Conservation (phyloP, 2,888 invertebrate genomes). For the Megalurothrips usitatus region DNA sequence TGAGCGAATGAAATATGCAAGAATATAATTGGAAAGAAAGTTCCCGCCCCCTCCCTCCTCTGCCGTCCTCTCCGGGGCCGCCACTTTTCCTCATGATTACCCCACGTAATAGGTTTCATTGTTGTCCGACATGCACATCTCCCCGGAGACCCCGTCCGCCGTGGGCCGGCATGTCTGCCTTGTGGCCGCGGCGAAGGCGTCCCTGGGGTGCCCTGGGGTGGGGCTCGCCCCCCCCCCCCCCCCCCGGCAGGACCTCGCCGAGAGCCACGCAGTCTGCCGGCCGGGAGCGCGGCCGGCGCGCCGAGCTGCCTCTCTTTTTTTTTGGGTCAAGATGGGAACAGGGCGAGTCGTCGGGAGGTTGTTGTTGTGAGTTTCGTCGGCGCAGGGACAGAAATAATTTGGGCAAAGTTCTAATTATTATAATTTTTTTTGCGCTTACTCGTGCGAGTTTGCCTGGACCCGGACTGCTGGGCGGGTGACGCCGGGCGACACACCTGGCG, state of each 20-base stretch:
- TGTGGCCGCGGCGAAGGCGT: background rate
- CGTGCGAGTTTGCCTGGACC: too few relatives aligned
- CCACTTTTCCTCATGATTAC: conserved; percentile 22
- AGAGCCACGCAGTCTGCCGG: background rate
- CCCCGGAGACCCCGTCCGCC: background rate
- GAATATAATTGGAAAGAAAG: background rate
- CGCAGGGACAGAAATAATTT: too few relatives aligned
- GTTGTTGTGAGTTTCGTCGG: too few relatives aligned
- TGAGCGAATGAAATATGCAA: conserved; percentile 1
- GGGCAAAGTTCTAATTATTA: too few relatives aligned
- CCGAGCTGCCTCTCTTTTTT: background rate
- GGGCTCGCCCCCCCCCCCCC: too few relatives aligned
- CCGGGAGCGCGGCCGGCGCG: background rate
- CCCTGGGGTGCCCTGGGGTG: background rate
- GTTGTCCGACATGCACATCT: background rate
- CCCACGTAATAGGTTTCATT: conserved; percentile 13
- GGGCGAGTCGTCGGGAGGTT: too few relatives aligned
- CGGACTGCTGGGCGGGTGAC: too few relatives aligned
- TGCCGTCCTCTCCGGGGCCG: background rate
- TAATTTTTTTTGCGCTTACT: too few relatives aligned
- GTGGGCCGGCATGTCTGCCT: background rate
- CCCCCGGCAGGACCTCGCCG: background rate
- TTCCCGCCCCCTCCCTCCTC: too few relatives aligned
- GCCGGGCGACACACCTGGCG: too few relatives aligned
- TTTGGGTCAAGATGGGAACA: too few relatives aligned